Percentiles rank a stretch among this genome's conserved stretches.
Conservation (phyloP, 2,888 invertebrate species). For the Dione vanillae region DNA sequence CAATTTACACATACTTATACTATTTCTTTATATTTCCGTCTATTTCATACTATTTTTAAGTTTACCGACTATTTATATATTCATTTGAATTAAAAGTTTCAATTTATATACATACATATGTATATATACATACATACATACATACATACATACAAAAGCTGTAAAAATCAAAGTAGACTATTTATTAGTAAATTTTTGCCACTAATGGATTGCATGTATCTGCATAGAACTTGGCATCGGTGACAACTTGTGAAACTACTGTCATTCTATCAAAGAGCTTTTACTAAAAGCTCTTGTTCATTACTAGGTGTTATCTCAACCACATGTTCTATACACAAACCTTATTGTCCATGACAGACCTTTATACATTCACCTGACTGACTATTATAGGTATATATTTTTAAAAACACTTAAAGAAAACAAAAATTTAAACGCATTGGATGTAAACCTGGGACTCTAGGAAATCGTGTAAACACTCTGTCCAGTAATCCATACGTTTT, state of each 20-base stretch:
- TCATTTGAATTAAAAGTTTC: no score
- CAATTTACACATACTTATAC: no score
- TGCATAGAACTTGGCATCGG: neutral
- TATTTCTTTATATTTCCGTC: no score
- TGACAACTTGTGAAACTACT: neutral
- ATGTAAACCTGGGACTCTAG: no score
- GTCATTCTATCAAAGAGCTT: neutral
- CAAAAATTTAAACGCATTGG: no score
- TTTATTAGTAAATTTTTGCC: neutral
- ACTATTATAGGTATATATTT: no score
- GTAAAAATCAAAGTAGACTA: conserved; percentile 4
- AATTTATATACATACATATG: neutral
- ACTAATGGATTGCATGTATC: conserved; percentile 19
- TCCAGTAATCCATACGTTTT: no score
- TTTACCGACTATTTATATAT: no score
- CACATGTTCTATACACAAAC: neutral
- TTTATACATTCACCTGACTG: neutral
- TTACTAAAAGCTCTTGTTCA: neutral
- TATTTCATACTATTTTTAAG: no score
- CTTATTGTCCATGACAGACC: neutral
- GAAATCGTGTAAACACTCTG: no score
- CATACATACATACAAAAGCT: neutral
- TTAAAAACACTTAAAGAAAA: no score
- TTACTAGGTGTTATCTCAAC: neutral
- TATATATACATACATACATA: neutral